A percentile compares a stretch with the other conserved stretches of the same genome.
These are phyloP conservation scores for Epistrophella euchroma DNA, from an alignment of 2,888 invertebrate genomes.

Conservation along the genomic window DNA sequence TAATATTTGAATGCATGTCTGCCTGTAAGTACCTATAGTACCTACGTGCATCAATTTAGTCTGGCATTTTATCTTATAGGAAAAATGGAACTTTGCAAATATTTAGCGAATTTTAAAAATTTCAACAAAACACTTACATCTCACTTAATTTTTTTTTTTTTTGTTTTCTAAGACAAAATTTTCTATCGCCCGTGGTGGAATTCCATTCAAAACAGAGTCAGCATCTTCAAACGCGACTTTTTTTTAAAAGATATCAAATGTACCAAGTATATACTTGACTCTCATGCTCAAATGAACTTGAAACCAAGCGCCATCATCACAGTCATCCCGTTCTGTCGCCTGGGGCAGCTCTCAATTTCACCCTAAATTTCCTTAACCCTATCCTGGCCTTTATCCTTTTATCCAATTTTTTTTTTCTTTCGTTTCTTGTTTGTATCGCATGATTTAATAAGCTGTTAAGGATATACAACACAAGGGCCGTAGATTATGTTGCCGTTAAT, in stretches of 20 bases:
- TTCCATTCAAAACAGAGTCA: conserved; percentile 24
- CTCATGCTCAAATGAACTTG: conserved; percentile 47
- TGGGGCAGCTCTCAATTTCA: conserved; percentile 68
- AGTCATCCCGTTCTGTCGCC: conserved; percentile 37
- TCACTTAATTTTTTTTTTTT: too few species aligned
- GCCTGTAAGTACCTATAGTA: too few species aligned
- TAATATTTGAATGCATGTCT: too few species aligned
- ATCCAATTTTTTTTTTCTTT: conserved; percentile 39
- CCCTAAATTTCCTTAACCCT: conserved; percentile 57
- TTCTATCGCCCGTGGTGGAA: conserved; percentile 31
- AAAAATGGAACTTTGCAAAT: background rate
- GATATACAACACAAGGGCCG: conserved; percentile 58
- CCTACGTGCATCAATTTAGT: too few species aligned
- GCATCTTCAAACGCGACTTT: conserved; percentile 37
- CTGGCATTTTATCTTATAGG: background rate
- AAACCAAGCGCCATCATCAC: conserved; percentile 31
- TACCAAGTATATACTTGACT: conserved; percentile 48
- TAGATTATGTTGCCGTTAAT: conserved; percentile 62
- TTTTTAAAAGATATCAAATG: conserved; percentile 54
- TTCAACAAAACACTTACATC: background rate
- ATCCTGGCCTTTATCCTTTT: conserved; percentile 54
- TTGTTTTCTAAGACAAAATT: background rate
- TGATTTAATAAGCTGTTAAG: conserved; percentile 74
- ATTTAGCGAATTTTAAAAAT: background rate
- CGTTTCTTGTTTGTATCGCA: conserved; percentile 55